These are phyloP conservation scores for Notarius lentiginosus DNA, from an alignment of 2,113 vertebrate species.

Conservation along the genomic window DNA sequence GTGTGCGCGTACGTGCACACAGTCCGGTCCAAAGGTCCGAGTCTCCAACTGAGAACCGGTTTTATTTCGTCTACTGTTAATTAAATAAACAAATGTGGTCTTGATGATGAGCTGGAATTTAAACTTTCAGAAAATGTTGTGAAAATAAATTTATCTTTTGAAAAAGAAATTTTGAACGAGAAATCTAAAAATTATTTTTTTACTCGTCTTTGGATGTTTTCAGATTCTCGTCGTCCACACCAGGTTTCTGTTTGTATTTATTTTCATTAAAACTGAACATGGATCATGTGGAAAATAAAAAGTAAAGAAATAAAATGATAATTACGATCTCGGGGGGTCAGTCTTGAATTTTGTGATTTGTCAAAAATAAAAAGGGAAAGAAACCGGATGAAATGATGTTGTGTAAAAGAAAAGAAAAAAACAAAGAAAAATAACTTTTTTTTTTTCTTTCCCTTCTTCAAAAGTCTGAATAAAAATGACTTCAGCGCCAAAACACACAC, in stretches of 20 bases:
- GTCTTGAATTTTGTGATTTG: background rate
- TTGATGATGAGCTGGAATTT: background rate
- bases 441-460: no score
- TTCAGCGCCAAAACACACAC: background rate
- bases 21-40: background rate
- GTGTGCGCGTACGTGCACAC: no score
- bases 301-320: no score
- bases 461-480: background rate
- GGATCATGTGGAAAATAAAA: background rate
- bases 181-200: background rate
- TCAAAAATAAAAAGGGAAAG: background rate
- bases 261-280: background rate
- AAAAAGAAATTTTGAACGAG: background rate
- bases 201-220: background rate
- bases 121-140: background rate
- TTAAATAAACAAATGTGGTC: background rate
- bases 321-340: no score
- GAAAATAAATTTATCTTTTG: background rate
- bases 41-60: no score
- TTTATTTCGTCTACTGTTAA: background rate
- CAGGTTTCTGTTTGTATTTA: background rate
- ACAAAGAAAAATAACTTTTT: no score
- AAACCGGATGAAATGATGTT: background rate
- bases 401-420: background rate
- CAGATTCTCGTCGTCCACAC: background rate